Percentiles rank a stretch among this genome's conserved stretches.
phyloP scores from a whole-genome alignment of 2,113 vertebrate genomes.

The Antechinus stuartii region DNA sequence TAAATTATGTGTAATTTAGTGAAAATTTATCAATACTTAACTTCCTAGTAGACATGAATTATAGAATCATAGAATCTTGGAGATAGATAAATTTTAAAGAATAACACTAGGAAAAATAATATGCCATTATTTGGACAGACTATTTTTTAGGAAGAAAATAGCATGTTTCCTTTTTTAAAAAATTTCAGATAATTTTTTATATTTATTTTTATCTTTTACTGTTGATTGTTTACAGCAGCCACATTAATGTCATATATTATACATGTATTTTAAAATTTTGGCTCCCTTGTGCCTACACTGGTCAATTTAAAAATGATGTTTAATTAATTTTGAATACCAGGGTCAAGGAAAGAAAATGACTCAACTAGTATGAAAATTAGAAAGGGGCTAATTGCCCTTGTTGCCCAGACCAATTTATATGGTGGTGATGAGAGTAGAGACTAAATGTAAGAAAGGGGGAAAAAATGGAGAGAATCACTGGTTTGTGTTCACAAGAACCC shows the following conservation, averaged over 20 bases:
- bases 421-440: not conserved
- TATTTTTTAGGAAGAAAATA: slow-evolving; percentile 18
- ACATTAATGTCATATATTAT: slow-evolving; percentile 48
- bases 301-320: slow-evolving; percentile 50
- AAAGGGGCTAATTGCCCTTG: slow-evolving; percentile 3
- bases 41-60: slow-evolving; percentile 37
- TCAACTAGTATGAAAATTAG: slow-evolving; percentile 25
- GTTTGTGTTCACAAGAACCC: slow-evolving; percentile 13
- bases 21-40: slow-evolving; percentile 41
- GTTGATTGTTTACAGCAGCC: slow-evolving; percentile 32
- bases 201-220: slow-evolving; percentile 51
- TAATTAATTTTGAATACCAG: slow-evolving; percentile 48
- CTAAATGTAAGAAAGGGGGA: not conserved
- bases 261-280: slow-evolving; percentile 42
- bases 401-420: slow-evolving; percentile 24
- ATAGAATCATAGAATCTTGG: not conserved
- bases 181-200: slow-evolving; percentile 44
- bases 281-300: not conserved
- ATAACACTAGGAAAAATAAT: slow-evolving; percentile 40
- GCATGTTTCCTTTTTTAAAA: slow-evolving; percentile 54
- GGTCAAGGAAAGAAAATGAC: slow-evolving; percentile 4
- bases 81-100: slow-evolving; percentile 28
- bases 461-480: not conserved
- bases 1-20: slow-evolving; percentile 25
- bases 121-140: slow-evolving; percentile 25